These are phyloP conservation scores for Bombus terrestris DNA, from an alignment of 1,140 invertebrate genomes.

Conservation along the genomic window DNA sequence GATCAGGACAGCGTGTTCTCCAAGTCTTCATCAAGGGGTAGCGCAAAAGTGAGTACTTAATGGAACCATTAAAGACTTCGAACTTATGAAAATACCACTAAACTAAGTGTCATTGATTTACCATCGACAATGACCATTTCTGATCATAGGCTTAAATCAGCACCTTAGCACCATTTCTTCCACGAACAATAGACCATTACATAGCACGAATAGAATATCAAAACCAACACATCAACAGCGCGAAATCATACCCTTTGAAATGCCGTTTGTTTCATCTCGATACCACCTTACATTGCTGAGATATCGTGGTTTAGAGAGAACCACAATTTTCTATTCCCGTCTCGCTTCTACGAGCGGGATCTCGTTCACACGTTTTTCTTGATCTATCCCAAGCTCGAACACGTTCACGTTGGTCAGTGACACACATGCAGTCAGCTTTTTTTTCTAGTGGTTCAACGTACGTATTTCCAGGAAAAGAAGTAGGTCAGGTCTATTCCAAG, in stretches of 20 bases:
- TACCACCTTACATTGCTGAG: neutral
- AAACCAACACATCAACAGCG: no score
- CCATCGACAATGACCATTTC: no score
- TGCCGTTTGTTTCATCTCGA: neutral
- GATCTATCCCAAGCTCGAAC: neutral
- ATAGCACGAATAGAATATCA: neutral
- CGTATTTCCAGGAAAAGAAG: neutral
- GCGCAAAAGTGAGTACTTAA: conserved; percentile 76
- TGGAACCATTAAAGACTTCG: neutral
- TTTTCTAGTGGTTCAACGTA: neutral
- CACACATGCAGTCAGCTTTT: neutral
- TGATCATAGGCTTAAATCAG: neutral
- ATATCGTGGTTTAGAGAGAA: neutral
- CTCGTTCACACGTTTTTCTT: neutral
- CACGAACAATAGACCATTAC: neutral
- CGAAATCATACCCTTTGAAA: neutral
- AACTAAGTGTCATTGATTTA: neutral
- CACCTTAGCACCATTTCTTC: no score
- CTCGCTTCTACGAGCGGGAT: neutral
- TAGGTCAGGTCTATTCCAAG: neutral
- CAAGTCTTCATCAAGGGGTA: conserved; percentile 82
- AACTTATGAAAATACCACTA: neutral
- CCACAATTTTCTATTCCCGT: neutral
- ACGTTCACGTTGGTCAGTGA: conserved; percentile 11
- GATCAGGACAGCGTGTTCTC: conserved; percentile 83